Percentiles rank a stretch among this genome's conserved stretches.
Evolutionary conservation across 2,888 invertebrate species (phyloP).

Genomic region (Acanthosepion pharaonis): DNA sequence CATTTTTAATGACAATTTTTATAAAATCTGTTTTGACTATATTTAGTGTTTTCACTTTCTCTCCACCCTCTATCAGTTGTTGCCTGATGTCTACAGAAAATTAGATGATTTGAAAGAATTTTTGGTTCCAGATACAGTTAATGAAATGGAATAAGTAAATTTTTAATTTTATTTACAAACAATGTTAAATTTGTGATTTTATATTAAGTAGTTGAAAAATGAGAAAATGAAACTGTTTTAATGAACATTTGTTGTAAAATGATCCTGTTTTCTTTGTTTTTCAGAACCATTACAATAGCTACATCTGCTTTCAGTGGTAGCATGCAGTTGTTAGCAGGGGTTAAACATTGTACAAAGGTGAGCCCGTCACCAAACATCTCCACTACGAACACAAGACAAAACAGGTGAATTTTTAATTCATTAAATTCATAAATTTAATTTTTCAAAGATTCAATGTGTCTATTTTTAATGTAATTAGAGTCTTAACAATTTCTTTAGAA

Average conservation of each 20-base stretch:
- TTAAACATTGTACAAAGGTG: conserved; percentile 75
- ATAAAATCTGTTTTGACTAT: too few species aligned
- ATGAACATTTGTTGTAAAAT: background rate
- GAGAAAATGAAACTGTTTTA: background rate
- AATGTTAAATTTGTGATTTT: background rate
- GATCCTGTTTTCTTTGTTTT: background rate
- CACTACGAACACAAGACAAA: conserved; percentile 77
- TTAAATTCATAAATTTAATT: background rate
- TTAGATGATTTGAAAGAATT: conserved; percentile 75
- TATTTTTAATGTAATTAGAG: too few species aligned
- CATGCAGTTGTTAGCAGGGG: conserved; percentile 77
- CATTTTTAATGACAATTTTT: too few species aligned
- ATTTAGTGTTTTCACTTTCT: background rate
- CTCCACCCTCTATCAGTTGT: conserved; percentile 60
- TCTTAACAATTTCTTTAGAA: too few species aligned
- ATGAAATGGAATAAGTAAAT: conserved; percentile 76
- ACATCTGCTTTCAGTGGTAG: conserved; percentile 75
- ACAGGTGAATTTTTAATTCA: conserved; percentile 65
- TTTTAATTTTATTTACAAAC: background rate
- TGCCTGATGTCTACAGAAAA: conserved; percentile 67
- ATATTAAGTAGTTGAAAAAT: background rate
- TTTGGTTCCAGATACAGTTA: conserved; percentile 77
- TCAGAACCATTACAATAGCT: conserved; percentile 68
- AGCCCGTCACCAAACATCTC: conserved; percentile 76
- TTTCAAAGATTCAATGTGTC: too few species aligned